Evolutionary conservation across 2,113 vertebrate genomes (phyloP), one percentile per base, ranked within the genome.

Genomic region (Menura novaehollandiae): DNA sequence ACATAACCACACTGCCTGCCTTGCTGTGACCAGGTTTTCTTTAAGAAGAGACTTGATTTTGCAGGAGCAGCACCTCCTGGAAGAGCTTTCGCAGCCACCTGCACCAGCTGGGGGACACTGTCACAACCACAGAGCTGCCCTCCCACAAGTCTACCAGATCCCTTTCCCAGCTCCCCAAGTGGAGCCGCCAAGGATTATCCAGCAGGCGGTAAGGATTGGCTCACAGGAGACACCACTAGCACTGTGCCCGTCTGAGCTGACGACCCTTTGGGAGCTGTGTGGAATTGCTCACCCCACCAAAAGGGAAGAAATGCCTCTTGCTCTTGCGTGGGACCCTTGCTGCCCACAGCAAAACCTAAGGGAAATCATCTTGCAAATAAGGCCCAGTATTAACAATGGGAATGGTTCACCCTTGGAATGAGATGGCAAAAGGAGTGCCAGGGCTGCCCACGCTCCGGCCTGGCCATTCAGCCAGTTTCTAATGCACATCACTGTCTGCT

Each of bases 31-130:
- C 16, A 62, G 30, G 6, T 18, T 69, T 79, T 35, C 44, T 47
- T 62, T 28, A 77, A 51, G 56, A 68, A 51, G 30, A 44, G 7
- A 41, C 47, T 78, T 91, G 51, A 26, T 63, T 44, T 96, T 96
- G 60, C 72, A 99, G 99, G 98, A 99, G 46, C 98, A 99, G 77
- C 98, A 97, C 47, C 95, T 99, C 88, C 83, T 98, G 87, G 98
- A 99, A 21, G 97, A 98, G 78, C 84, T 97, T 23, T 88, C 96
- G 41, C 92, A 91, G 68, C 96, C 97, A 33, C 89, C 68, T 15
- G 92, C 97, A 44, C 97, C 98, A 97, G 94, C 87, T 72, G 95
- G 95, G 32, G 43, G 69, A 23, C 69, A n/a, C 12, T 83, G 64
- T 89, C 96, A 59, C 10, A 88, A 60, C 68, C 51, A 82, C 6